Percentiles rank a stretch among this genome's conserved stretches.
phyloP scores from a whole-genome alignment of 2,888 invertebrate genomes.

The Tetragonisca angustula region DNA sequence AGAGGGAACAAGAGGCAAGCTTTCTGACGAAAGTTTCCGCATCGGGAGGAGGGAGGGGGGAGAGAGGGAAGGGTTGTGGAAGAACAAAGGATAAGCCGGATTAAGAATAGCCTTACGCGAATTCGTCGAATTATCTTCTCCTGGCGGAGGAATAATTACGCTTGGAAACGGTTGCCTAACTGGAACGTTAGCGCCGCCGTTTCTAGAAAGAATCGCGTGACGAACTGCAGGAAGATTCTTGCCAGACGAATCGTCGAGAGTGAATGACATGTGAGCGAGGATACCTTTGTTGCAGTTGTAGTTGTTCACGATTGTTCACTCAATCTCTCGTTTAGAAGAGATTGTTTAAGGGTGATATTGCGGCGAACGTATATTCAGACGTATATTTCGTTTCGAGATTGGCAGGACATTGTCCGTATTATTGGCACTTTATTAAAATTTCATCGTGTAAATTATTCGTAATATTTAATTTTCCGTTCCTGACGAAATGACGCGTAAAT shows the following conservation, averaged over 20 bases:
- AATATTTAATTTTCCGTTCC: neutral
- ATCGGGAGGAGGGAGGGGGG: conserved; percentile 29
- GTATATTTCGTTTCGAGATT: neutral
- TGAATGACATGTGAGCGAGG: neutral
- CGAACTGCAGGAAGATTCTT: neutral
- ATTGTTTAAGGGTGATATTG: neutral
- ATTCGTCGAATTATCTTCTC: conserved; percentile 68
- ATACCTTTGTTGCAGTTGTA: neutral
- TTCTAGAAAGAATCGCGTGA: neutral
- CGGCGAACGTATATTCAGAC: neutral
- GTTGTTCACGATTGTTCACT: neutral
- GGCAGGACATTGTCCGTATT: neutral
- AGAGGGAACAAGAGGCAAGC: neutral
- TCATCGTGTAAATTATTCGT: neutral
- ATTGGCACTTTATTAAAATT: neutral
- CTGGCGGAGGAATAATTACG: conserved; percentile 46
- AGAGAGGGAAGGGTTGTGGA: conserved; percentile 34
- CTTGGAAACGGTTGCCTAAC: conserved; percentile 21
- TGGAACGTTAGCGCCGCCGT: neutral
- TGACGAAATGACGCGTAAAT: neutral
- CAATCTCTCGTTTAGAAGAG: neutral
- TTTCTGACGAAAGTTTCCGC: conserved; percentile 18
- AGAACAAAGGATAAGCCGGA: conserved; percentile 64
- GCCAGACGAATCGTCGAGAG: neutral
- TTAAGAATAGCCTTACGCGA: conserved; percentile 69